Evolutionary conservation across 2,113 vertebrate species (phyloP).

Genomic region (Equus przewalskii): DNA sequence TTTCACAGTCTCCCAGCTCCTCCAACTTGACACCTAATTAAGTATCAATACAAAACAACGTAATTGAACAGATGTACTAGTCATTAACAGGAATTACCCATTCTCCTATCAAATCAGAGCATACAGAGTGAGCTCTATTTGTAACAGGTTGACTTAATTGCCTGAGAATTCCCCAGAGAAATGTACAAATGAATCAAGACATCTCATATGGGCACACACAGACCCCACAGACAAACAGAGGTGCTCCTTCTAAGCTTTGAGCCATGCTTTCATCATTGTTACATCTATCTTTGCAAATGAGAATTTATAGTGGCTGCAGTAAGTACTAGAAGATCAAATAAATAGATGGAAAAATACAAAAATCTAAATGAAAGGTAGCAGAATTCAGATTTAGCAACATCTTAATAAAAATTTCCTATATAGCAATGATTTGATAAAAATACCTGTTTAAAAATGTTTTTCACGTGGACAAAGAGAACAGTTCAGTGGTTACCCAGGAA

Average conservation of each 20-base stretch:
- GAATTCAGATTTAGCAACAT: constrained; percentile 73
- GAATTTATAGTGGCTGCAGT: constrained; percentile 79
- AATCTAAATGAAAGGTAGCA: constrained; percentile 79
- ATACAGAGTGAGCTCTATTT: constrained; percentile 79
- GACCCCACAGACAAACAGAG: constrained; percentile 21
- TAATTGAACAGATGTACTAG: constrained; percentile 90
- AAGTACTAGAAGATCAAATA: constrained; percentile 76
- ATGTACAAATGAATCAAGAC: constrained; percentile 90
- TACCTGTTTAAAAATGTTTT: constrained; percentile 80
- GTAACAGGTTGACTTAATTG: constrained; percentile 88
- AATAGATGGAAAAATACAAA: constrained; percentile 72
- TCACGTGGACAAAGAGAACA: not conserved
- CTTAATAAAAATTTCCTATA: constrained; percentile 82
- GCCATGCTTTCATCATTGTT: constrained; percentile 82
- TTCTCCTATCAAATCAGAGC: constrained; percentile 86
- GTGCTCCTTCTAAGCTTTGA: constrained; percentile 73
- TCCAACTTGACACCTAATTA: constrained; percentile 88
- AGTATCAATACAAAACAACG: constrained; percentile 87
- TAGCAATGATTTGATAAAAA: constrained; percentile 68
- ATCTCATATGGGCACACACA: constrained; percentile 72
- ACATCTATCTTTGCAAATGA: constrained; percentile 85
- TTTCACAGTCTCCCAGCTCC: constrained; percentile 76
- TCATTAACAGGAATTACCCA: constrained; percentile 88
- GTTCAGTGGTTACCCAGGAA: too few relatives aligned
- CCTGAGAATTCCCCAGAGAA: constrained; percentile 85